phyloP scores from a whole-genome alignment of 2,113 vertebrate genomes.

The Campylomormyrus numenius region DNA sequence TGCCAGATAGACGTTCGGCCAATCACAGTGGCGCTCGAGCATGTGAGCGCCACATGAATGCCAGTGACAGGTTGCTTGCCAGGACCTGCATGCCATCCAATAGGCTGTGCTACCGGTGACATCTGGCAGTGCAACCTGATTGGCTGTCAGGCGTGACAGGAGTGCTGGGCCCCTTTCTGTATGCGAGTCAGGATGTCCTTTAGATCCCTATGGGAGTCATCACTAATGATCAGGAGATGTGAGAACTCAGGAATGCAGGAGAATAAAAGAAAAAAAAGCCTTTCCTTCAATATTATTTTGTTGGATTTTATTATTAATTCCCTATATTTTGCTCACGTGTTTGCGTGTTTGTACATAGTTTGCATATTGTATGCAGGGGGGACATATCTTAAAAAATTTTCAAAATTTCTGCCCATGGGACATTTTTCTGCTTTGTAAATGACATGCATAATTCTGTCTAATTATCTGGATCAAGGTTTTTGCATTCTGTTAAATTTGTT shows the following conservation, averaged over 20 bases:
- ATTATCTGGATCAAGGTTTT: neutral
- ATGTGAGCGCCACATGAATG: neutral
- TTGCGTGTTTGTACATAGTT: neutral
- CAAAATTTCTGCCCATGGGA: neutral
- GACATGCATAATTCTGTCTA: neutral
- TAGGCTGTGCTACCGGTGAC: neutral
- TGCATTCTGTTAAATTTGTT: neutral
- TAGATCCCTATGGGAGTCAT: neutral
- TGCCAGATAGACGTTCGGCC: neutral
- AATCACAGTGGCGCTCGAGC: neutral
- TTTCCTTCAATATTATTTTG: neutral
- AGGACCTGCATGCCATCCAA: neutral
- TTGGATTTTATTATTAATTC: neutral
- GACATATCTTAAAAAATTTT: neutral
- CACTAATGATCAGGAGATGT: neutral
- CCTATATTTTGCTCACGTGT: neutral
- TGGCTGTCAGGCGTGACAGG: constrained; percentile 9
- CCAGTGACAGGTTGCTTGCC: neutral
- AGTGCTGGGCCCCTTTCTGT: neutral
- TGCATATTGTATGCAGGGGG: neutral
- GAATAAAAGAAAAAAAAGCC: neutral
- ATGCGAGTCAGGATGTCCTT: too few species aligned
- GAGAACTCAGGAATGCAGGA: neutral
- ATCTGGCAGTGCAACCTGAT: neutral
- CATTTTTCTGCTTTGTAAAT: neutral